phyloP scores from a whole-genome alignment of 1,140 invertebrate genomes.

The Drosophila grimshawi region DNA sequence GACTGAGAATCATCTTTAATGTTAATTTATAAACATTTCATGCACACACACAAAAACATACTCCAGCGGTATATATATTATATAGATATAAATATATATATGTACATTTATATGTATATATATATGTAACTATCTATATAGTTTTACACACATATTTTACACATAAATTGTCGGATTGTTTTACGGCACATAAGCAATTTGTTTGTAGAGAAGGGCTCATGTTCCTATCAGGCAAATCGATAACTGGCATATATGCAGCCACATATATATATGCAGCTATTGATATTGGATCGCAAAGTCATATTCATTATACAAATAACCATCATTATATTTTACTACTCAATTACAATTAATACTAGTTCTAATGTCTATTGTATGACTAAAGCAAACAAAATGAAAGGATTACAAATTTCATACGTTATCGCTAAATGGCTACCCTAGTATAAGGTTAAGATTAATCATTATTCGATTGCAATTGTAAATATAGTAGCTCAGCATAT shows the following conservation, averaged over 20 bases:
- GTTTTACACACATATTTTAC: not conserved
- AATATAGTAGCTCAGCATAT: constrained; percentile 22
- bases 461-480: constrained; percentile 11
- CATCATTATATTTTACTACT: constrained; percentile 12
- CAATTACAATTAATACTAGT: constrained; percentile 8
- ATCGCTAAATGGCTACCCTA: constrained; percentile 6
- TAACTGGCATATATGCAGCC: constrained; percentile 9
- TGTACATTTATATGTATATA: not conserved
- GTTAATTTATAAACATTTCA: constrained; percentile 47
- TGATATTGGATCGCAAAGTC: constrained; percentile 14
- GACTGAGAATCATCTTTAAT: constrained; percentile 80
- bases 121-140: constrained; percentile 5
- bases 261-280: constrained; percentile 12
- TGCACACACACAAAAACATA: constrained; percentile 27
- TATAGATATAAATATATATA: not conserved
- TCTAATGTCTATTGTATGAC: constrained; percentile 7
- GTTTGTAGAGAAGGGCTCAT: constrained; percentile 18
- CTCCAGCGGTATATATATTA: constrained; percentile 4
- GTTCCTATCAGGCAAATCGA: constrained; percentile 28
- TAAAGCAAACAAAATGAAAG: constrained; percentile 1
- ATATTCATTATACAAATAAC: constrained; percentile 23
- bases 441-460: not conserved
- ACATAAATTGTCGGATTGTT: constrained; percentile 14
- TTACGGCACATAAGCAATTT: constrained; percentile 13
- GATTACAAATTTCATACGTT: constrained; percentile 18